A percentile compares a stretch with the other conserved stretches of the same genome.
phyloP scores from a whole-genome alignment of 2,113 vertebrate genomes.

The Origma solitaria region DNA sequence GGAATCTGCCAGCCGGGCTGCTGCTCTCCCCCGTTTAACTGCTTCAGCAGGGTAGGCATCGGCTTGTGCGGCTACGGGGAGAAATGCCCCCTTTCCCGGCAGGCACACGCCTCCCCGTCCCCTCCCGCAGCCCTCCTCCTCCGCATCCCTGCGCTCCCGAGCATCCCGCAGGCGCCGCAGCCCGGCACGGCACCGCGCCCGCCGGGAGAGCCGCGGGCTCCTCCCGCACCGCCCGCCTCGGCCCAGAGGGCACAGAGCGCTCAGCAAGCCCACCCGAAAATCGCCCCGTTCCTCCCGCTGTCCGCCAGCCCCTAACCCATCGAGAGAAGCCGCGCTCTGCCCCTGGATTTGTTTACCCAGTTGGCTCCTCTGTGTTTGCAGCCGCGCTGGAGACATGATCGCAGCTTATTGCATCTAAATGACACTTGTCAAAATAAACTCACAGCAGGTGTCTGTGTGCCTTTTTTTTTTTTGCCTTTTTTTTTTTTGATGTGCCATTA shows the following conservation, averaged over 20 bases:
- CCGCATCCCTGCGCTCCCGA: not conserved
- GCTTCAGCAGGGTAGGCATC: slow-evolving; percentile 16
- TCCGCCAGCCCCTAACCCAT: not conserved
- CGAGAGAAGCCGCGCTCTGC: accelerated
- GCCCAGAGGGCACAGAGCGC: not conserved
- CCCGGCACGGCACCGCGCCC: not conserved
- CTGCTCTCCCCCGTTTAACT: slow-evolving; percentile 14
- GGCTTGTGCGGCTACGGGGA: accelerated
- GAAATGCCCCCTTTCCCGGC: not conserved
- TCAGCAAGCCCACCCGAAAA: accelerated
- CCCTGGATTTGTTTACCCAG: not conserved
- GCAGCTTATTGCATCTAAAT: not conserved
- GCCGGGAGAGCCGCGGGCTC: not conserved
- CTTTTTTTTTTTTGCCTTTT: accelerated
- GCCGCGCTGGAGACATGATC: not conserved
- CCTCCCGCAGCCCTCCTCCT: not conserved
- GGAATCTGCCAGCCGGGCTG: slow-evolving; percentile 23
- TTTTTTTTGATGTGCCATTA: not conserved
- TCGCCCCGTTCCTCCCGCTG: not conserved
- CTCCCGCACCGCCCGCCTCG: not conserved
- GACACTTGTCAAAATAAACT: slow-evolving; percentile 26
- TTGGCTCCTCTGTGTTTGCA: not conserved
- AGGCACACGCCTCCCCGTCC: not conserved
- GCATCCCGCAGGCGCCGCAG: not conserved
- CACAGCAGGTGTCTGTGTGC: not conserved